phyloP scores from a whole-genome alignment of 2,113 vertebrate species.

The Pteropus alecto region DNA sequence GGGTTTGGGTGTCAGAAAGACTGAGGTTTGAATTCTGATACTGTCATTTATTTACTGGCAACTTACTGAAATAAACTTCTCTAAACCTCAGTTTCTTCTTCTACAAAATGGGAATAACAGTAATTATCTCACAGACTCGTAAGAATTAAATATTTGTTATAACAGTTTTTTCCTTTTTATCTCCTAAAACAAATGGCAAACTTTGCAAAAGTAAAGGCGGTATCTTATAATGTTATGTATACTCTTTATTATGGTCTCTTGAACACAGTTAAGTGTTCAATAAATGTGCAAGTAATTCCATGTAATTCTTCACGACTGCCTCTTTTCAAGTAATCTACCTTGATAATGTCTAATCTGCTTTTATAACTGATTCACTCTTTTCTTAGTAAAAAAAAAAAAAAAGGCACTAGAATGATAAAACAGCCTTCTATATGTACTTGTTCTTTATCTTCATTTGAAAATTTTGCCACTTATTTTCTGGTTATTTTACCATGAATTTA shows the following conservation, averaged over 20 bases:
- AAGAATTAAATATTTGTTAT: background rate
- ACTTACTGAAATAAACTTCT: background rate
- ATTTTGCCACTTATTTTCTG: background rate
- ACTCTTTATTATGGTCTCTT: background rate
- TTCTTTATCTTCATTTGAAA: slow-evolving; percentile 6
- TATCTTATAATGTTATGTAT: background rate
- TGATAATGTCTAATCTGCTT: background rate
- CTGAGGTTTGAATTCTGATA: background rate
- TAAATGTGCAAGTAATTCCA: background rate
- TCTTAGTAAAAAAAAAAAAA: background rate
- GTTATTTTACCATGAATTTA: background rate
- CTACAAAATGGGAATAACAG: slow-evolving; percentile 10
- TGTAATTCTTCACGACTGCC: background rate
- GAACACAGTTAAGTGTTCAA: background rate
- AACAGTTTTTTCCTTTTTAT: background rate
- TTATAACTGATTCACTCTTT: background rate
- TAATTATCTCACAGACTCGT: background rate
- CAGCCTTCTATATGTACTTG: background rate
- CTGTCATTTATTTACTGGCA: background rate
- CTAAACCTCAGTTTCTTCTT: background rate
- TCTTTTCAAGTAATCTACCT: background rate
- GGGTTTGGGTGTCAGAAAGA: background rate
- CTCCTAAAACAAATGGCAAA: background rate
- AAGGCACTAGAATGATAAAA: background rate
- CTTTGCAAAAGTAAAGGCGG: background rate